A percentile compares a stretch with the other conserved stretches of the same genome.
Conservation (phyloP, 2,888 invertebrate genomes). For the Sphaerophoria rueppellii region DNA sequence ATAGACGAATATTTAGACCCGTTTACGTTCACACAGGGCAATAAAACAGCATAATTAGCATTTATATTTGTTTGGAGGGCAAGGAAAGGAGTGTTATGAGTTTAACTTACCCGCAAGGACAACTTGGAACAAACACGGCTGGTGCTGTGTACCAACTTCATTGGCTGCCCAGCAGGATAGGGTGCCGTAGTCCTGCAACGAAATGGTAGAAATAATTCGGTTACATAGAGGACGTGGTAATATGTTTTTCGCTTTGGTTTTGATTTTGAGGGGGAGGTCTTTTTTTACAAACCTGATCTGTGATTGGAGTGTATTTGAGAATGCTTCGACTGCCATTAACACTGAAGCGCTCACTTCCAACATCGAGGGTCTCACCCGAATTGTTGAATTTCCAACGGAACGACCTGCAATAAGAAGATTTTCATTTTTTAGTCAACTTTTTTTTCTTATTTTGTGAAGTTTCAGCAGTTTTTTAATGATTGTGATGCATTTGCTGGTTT, state of each 20-base stretch:
- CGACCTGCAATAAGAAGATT: conserved; percentile 83
- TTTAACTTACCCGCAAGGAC: conserved; percentile 90
- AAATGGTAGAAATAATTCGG: conserved; percentile 46
- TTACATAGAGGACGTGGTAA: not conserved
- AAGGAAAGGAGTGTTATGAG: conserved; percentile 28
- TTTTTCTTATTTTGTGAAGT: too few species aligned
- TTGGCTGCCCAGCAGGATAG: conserved; percentile 94
- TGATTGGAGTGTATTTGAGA: conserved; percentile 86
- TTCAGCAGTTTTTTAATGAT: too few species aligned
- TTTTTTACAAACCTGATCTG: conserved; percentile 82
- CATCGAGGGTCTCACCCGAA: conserved; percentile 93
- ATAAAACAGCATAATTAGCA: conserved; percentile 51
- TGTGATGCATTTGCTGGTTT: too few species aligned
- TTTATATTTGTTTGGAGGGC: conserved; percentile 53
- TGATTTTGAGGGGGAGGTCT: not conserved
- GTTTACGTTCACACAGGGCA: conserved; percentile 11
- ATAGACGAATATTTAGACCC: not conserved
- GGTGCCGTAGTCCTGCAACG: conserved; percentile 89
- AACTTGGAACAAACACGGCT: conserved; percentile 94
- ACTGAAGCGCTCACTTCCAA: conserved; percentile 89
- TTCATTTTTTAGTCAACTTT: too few species aligned
- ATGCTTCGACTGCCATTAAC: conserved; percentile 90
- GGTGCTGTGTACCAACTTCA: conserved; percentile 90
- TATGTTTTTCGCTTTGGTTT: not conserved
- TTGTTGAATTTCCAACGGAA: conserved; percentile 98